Base-by-base conservation (phyloP, 2,888 invertebrate genomes). In the Strigamia maritima region DNA sequence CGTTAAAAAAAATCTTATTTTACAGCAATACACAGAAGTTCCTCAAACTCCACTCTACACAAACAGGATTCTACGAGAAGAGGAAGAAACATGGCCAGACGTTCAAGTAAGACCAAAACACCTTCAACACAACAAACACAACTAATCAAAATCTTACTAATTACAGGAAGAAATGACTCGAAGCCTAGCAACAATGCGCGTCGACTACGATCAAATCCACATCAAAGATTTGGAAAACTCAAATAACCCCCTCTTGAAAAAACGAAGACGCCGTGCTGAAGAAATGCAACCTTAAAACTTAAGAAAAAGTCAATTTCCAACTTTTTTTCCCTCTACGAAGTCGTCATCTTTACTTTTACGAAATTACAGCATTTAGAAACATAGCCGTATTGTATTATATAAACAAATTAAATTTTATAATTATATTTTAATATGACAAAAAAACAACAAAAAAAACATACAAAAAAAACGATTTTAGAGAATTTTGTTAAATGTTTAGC, bases 21-120 rank as follows among this genome's bases (percentile, higher is more conserved):
- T 85, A 10, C 83, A 90, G 90, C 87, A 91, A 86, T 93, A 92
- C 87, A 92, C 93, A 0, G 92, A 92, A 82, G 98, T 98, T 7
- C 98, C 98, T 0, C 94, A 94, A 84, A 99, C 98, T 0, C 98
- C 98, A 0, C 89, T 99, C 14, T 93, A 94, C 87, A 98, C 98
- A 0, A 91, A 94, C 80, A 89, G 93, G 79, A 91, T 98, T 83
- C 88, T 99, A 26, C 91, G 93, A 38, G 98, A 98, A 86, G 94
- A 94, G 77, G 93, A 93, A 82, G 95, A 95, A 82, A 91, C 93
- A 79, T 99, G 98, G 98, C 93, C 94, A 0, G 98, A 98, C 84
- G 96, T 98, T 6, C 97, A 98, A 88, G 87, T 87, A 82, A 8
- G 35, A 49, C 49, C 3, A 49, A 49, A n/a, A n/a, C 16, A n/a